These are phyloP conservation scores for Drosophila sp. DNA, from an alignment of 1,140 invertebrate genomes.

Conservation along the genomic window DNA sequence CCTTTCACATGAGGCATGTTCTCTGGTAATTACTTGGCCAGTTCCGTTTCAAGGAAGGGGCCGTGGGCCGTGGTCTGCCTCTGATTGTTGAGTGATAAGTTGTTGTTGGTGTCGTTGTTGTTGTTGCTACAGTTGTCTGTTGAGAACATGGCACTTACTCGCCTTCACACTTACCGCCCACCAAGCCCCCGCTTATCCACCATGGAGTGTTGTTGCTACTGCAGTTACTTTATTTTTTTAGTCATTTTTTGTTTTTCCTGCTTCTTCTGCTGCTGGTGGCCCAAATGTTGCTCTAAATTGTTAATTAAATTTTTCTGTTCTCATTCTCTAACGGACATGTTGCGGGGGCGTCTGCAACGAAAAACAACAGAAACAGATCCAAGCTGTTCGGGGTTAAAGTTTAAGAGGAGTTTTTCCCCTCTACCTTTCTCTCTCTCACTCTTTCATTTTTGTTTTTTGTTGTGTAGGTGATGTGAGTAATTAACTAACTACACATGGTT, in stretches of 20 bases:
- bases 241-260: constrained; percentile 10
- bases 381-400: constrained; percentile 32
- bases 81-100: constrained; percentile 74
- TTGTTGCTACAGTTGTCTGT: constrained; percentile 39
- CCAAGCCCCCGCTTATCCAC: not conserved
- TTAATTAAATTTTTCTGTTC: constrained; percentile 72
- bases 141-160: constrained; percentile 42
- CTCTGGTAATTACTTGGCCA: constrained; percentile 67
- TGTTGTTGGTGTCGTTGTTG: constrained; percentile 44
- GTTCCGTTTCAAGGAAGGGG: constrained; percentile 6
- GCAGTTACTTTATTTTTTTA: constrained; percentile 1
- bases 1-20: constrained; percentile 56
- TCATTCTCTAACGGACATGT: constrained; percentile 55
- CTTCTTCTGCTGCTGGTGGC: constrained; percentile 32
- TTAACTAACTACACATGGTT: constrained; percentile 44
- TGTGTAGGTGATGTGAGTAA: constrained; percentile 45
- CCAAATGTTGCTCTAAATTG: constrained; percentile 67
- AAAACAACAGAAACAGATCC: constrained; percentile 1
- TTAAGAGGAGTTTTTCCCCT: constrained; percentile 21
- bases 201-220: constrained; percentile 5
- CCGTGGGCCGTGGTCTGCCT: constrained; percentile 29
- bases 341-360: constrained; percentile 18
- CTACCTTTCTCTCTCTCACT: not conserved
- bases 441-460: constrained; percentile 14
- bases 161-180: constrained; percentile 2